These are phyloP conservation scores for Cynoglossus semilaevis DNA, from an alignment of 2,113 vertebrate species.

Conservation along the genomic window DNA sequence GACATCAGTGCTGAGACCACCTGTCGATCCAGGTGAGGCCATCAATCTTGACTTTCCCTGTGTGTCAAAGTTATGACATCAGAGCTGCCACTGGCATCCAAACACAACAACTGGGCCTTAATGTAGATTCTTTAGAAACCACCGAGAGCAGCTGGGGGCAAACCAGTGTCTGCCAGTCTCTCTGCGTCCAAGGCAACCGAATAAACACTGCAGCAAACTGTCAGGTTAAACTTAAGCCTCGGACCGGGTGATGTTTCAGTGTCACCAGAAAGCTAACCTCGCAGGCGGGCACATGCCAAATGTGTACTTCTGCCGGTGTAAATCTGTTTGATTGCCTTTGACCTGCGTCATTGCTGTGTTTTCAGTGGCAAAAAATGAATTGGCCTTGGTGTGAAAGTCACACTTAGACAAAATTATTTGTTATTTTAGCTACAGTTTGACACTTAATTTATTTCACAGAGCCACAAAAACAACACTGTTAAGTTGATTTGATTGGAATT, in stretches of 20 bases:
- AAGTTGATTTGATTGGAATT: too few relatives aligned
- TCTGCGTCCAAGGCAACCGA: conserved; percentile 74
- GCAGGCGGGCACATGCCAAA: conserved; percentile 63
- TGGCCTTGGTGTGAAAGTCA: neutral
- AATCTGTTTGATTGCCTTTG: conserved; percentile 63
- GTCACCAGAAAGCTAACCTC: conserved; percentile 71
- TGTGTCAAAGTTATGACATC: conserved; percentile 64
- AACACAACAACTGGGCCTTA: conserved; percentile 83
- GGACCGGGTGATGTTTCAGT: conserved; percentile 73
- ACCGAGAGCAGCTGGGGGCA: conserved; percentile 82
- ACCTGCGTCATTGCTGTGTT: conserved; percentile 24
- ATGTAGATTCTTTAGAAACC: conserved; percentile 79
- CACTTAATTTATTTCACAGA: too few relatives aligned
- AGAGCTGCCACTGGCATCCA: conserved; percentile 71
- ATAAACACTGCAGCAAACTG: conserved; percentile 80
- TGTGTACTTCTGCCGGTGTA: conserved; percentile 54
- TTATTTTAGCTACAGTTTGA: neutral
- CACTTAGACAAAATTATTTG: too few relatives aligned
- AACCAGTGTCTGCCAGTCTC: conserved; percentile 76
- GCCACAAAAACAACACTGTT: too few relatives aligned
- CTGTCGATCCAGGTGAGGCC: conserved; percentile 54
- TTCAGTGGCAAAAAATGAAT: conserved; percentile 2
- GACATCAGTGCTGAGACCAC: conserved; percentile 3
- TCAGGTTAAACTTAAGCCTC: conserved; percentile 76
- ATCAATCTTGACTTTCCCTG: conserved; percentile 53